These are phyloP conservation scores for Camarhynchus parvulus DNA, from an alignment of 2,113 vertebrate genomes.

Conservation along the genomic window DNA sequence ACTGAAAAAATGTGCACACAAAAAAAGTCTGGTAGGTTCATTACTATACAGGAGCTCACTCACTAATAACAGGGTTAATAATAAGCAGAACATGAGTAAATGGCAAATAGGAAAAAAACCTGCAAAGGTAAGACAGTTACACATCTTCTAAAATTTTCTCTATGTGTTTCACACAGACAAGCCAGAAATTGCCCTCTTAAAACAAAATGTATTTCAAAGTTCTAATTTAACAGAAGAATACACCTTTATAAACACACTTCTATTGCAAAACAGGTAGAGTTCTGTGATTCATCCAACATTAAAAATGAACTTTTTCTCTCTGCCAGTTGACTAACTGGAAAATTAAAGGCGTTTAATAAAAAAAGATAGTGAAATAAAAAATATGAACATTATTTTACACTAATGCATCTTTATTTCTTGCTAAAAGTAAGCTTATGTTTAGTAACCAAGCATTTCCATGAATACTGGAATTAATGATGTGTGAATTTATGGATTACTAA, in stretches of 20 bases:
- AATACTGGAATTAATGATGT: not conserved
- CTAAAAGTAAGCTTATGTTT: not conserved
- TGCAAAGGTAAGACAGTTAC: not conserved
- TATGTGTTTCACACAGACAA: not conserved
- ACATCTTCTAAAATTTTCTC: not conserved
- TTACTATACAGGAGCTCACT: not conserved
- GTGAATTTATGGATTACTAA: not conserved
- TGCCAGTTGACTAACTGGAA: not conserved
- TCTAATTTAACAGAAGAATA: not conserved
- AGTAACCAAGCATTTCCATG: not conserved
- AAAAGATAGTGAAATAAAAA: not conserved
- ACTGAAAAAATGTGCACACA: not conserved
- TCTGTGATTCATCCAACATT: not conserved
- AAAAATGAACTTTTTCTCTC: not conserved
- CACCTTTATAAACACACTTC: not conserved
- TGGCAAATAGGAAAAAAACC: not conserved
- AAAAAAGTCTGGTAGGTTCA: not conserved
- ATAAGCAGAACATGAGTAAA: slow-evolving; percentile 14
- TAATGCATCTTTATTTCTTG: not conserved
- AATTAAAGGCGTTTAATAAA: not conserved
- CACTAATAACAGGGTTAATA: slow-evolving; percentile 3
- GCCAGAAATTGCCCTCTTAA: not conserved
- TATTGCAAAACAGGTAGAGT: not conserved
- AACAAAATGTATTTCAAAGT: not conserved
- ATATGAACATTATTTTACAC: not conserved